Percentiles rank a stretch among this genome's conserved stretches.
Evolutionary conservation across 2,797 vertebrate genomes (phyloP).

Genomic region (Girardinus metallicus): DNA sequence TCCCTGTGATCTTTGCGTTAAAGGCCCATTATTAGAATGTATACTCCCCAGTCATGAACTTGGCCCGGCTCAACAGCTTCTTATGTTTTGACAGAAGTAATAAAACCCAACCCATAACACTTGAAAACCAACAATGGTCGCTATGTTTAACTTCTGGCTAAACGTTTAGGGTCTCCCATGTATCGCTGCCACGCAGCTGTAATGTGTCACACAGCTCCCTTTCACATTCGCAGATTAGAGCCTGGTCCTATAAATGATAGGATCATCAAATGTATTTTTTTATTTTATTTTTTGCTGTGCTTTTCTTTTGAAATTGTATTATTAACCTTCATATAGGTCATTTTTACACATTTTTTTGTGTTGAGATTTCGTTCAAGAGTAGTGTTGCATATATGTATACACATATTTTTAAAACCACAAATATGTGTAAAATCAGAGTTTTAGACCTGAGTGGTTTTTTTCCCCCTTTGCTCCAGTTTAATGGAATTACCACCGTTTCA

Average conservation of each 20-base stretch:
- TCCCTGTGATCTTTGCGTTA: slow-evolving; percentile 69
- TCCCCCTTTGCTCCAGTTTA: slow-evolving; percentile 33
- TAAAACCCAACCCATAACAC: slow-evolving; percentile 81
- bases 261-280: slow-evolving; percentile 29
- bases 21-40: slow-evolving; percentile 64
- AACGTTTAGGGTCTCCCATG: slow-evolving; percentile 60
- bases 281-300: neutral
- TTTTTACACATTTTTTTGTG: neutral
- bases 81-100: slow-evolving; percentile 83
- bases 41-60: slow-evolving; percentile 70
- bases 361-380: neutral
- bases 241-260: slow-evolving; percentile 55
- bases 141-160: slow-evolving; percentile 76
- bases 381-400: neutral
- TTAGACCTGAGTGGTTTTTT: slow-evolving; percentile 11
- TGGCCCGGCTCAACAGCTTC: slow-evolving; percentile 73
- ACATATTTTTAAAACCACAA: neutral
- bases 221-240: slow-evolving; percentile 70
- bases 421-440: neutral
- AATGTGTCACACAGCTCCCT: slow-evolving; percentile 68
- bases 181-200: slow-evolving; percentile 68
- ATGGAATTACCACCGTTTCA: slow-evolving; percentile 24
- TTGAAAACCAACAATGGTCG: slow-evolving; percentile 81
- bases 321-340: neutral
- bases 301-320: slow-evolving; percentile 28